Base-by-base conservation (phyloP, 2,113 vertebrate genomes). In the Ochotona curzoniae region DNA sequence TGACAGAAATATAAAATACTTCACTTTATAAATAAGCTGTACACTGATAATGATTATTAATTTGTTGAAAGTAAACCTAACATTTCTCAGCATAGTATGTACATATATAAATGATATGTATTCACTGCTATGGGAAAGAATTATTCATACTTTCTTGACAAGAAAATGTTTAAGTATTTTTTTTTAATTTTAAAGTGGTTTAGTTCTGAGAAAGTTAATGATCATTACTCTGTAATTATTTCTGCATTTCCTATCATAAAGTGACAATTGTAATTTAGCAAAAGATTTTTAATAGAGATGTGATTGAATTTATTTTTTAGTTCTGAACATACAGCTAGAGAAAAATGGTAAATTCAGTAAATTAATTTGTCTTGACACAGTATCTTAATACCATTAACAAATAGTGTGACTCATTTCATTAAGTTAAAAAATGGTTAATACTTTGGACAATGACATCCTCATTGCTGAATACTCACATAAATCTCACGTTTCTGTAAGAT, bases 1-100 rank as follows among this genome's bases (percentile, higher is more conserved):
- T 94, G n/a, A 9, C 10, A 91, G 90, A 96, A 93, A 78, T 93
- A 93, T 93, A 8, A 96, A 97, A 93, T 96, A 96, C 1, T 2
- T 1, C 74, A 69, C 20, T 93, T 95, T 95, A 88, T 95, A 96
- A 94, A 93, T 69, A 96, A 94, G 64, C 89, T 96, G 64, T 78
- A 60, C 8, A 90, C 81, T 93, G 78, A 14, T n/a, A 90, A 28
- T 84, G 70, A 83, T 93, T 69, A 70, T 21, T 93, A 96, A 93
- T 87, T 70, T 76, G 75, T 76, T 94, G 87, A 87, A 96, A 92
- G 67, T 89, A 94, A 90, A 94, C 17, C 28, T 87, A 26, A 30
- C 49, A 89, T 83, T 75, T 70, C 70, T 35, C 15, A 96, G 8
- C n/a, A 93, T 83, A 84, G 89, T 95, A 90, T 87, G 12, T 8